Evolutionary conservation across 2,888 invertebrate species (phyloP).

Genomic region (Pandemis cinnamomeana): DNA sequence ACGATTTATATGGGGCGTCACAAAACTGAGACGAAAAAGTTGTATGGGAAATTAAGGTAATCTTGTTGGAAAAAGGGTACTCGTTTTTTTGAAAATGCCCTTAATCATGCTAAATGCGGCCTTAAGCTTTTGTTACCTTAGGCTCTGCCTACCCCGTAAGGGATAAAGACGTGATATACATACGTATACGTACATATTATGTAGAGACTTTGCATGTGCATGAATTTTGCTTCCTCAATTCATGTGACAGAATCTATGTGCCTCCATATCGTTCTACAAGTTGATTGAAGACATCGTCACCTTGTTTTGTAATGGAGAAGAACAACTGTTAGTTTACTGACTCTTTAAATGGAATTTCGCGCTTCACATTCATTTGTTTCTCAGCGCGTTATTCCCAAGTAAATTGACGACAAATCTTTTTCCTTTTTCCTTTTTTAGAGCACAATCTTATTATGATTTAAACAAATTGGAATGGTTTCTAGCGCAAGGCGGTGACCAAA

Average conservation of each 20-base stretch:
- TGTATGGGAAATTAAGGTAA: too few species aligned
- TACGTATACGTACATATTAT: too few species aligned
- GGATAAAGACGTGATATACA: too few species aligned
- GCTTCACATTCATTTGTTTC: slow-evolving; percentile 45
- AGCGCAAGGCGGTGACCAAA: slow-evolving; percentile 60
- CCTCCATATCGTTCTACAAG: slow-evolving; percentile 80
- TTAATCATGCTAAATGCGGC: too few species aligned
- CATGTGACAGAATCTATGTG: not conserved
- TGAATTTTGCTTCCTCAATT: too few species aligned
- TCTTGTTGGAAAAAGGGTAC: too few species aligned
- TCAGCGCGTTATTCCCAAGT: slow-evolving; percentile 47
- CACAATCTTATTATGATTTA: slow-evolving; percentile 4
- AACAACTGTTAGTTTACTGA: slow-evolving; percentile 55
- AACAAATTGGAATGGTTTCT: slow-evolving; percentile 34
- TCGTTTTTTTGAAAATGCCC: too few species aligned
- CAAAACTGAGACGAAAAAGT: too few species aligned
- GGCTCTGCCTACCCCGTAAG: too few species aligned
- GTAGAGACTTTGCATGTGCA: too few species aligned
- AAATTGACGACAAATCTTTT: slow-evolving; percentile 48
- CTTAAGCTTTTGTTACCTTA: too few species aligned
- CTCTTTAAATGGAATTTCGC: slow-evolving; percentile 30
- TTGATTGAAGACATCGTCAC: slow-evolving; percentile 68
- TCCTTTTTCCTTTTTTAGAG: slow-evolving; percentile 1
- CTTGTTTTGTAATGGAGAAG: slow-evolving; percentile 78
- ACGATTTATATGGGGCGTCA: too few species aligned